Conservation (phyloP, 2,888 invertebrate species). For the Philereme transversata region DNA sequence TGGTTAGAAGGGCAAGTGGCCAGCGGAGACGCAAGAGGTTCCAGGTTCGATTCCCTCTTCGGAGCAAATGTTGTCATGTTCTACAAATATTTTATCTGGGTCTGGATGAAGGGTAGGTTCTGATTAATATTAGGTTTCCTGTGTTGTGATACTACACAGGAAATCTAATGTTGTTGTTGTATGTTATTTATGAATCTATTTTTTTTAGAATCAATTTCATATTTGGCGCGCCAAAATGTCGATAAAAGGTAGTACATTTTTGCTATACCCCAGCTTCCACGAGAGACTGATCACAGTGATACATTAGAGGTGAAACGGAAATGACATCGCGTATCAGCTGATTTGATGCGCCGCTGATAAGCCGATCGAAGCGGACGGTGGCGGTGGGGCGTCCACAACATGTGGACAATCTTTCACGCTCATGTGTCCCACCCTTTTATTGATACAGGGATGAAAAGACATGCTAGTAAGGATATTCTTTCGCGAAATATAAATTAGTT, state of each 20-base stretch:
- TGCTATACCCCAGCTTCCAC: constrained; percentile 1
- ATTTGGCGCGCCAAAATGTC: background rate
- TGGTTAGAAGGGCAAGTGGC: too few relatives aligned
- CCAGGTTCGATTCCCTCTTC: too few relatives aligned
- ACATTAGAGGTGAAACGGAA: constrained; percentile 68
- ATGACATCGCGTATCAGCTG: constrained; percentile 61
- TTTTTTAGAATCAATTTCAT: too few relatives aligned
- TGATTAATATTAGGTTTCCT: too few relatives aligned
- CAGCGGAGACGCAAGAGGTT: too few relatives aligned
- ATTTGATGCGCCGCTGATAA: constrained; percentile 76
- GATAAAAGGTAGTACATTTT: constrained; percentile 1
- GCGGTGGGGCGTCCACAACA: constrained; percentile 68
- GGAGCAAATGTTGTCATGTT: too few relatives aligned
- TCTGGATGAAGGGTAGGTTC: too few relatives aligned
- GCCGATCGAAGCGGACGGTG: constrained; percentile 49
- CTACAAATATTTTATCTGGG: too few relatives aligned
- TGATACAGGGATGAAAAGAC: constrained; percentile 59
- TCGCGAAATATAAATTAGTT: background rate
- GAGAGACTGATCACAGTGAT: constrained; percentile 46
- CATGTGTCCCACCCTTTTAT: constrained; percentile 83
- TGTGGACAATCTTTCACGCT: constrained; percentile 85
- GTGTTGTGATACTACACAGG: too few relatives aligned
- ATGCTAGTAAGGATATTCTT: constrained; percentile 53
- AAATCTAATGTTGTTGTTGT: too few relatives aligned
- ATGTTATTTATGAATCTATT: too few relatives aligned